Percentiles rank a stretch among this genome's conserved stretches.
Evolutionary conservation across 2,888 invertebrate species (phyloP).

Genomic region (Cheilosia grossa): DNA sequence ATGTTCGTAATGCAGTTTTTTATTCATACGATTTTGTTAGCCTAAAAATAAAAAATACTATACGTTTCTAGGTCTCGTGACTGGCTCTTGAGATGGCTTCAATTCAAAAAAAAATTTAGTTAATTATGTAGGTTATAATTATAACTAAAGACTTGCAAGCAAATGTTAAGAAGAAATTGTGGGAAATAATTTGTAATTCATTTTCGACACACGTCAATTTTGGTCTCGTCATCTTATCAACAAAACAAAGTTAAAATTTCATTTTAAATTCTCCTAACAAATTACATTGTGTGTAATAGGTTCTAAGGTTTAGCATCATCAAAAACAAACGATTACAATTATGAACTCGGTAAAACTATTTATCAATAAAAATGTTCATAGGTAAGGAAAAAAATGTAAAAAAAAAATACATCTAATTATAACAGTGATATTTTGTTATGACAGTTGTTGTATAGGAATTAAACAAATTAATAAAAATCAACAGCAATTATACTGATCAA

Average conservation of each 20-base stretch:
- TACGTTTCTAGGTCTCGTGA: background rate
- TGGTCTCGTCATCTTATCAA: constrained; percentile 70
- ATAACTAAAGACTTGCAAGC: constrained; percentile 47
- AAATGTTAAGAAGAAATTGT: constrained; percentile 11
- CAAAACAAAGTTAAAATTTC: constrained; percentile 31
- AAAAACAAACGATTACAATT: constrained; percentile 29
- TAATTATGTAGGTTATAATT: constrained; percentile 1
- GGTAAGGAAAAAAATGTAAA: background rate
- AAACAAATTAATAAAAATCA: constrained; percentile 6
- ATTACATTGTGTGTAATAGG: constrained; percentile 2
- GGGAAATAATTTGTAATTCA: constrained; percentile 37
- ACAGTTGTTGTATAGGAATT: constrained; percentile 20
- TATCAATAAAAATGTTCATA: constrained; percentile 16
- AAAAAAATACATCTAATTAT: constrained; percentile 24
- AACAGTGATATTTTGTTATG: constrained; percentile 66
- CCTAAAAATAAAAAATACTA: background rate
- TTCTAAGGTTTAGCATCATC: constrained; percentile 37
- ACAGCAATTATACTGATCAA: constrained; percentile 39
- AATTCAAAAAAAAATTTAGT: background rate
- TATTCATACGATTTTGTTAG: constrained; percentile 4
- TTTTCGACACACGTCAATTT: constrained; percentile 65
- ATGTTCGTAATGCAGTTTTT: constrained; percentile 1
- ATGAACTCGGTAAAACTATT: constrained; percentile 14
- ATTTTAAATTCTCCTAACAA: constrained; percentile 32
- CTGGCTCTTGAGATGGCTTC: no score